Base-by-base conservation (phyloP, 2,888 invertebrate genomes). In the Pseudococcus jackbeardsleyi region DNA sequence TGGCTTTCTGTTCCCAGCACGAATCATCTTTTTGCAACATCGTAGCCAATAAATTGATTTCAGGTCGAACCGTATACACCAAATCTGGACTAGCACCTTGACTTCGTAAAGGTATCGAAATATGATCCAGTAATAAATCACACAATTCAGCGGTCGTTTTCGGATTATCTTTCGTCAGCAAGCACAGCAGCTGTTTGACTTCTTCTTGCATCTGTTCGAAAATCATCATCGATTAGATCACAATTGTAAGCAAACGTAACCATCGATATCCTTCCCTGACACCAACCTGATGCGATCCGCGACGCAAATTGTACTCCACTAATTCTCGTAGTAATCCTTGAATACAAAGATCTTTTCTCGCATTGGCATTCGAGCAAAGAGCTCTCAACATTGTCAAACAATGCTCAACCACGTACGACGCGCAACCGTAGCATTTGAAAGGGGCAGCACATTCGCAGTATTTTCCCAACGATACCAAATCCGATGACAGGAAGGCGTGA, bases 1-100 rank as follows among this genome's bases (percentile, higher is more conserved):
- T 94, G 0, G 99, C 92, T 91, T 98, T 95, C 89, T 96, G 95
- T 91, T 99, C 98, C 99, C 99, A 99, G 91, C 98, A 98, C 5
- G 96, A 95, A 91, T 99, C 99, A 91, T 98, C 97, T 90, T 97
- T 97, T 90, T 97, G 96, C 1, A 98, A 95, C 82, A 98, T 93
- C 0, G 96, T 95, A 0, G 97, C 96, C 42, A 99, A 92, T 17
- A 99, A 92, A 11, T 97, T 94, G 91, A 99, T 97, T 91, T 98
- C 96, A 91, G 98, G 97, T 5, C 98, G 94, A 0, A 98, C 96
- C 2, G 95, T 94, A 3, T 95, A 93, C 48, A 94, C 94, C 88
- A 96, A 92, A 91, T 95, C 96, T 0, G 94, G 94, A 54, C 94
- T 93, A 7, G 96, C 96, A 19, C 96, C 94, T 89, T 95, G 94